Evolutionary conservation across 2,888 invertebrate species (phyloP).

Genomic region (Mimumesa dahlbomi): DNA sequence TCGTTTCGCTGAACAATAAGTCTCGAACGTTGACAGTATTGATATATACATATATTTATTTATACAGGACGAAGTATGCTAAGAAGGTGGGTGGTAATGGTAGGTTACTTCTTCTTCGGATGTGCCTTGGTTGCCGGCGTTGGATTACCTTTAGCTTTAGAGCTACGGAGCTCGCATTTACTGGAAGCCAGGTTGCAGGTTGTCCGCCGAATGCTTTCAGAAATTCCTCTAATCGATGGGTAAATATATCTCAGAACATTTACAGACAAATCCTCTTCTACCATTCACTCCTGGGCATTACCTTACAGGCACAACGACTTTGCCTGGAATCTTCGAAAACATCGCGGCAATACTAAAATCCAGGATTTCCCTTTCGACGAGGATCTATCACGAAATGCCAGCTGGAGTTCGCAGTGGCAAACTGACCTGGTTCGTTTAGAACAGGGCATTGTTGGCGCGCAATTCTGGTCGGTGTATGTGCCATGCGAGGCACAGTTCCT

Average conservation of each 20-base stretch:
- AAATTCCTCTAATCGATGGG: conserved; percentile 83
- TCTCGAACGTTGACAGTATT: not conserved
- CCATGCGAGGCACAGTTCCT: conserved; percentile 85
- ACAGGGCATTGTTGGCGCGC: conserved; percentile 81
- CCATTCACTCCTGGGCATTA: not conserved
- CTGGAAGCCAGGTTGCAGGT: conserved; percentile 83
- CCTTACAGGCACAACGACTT: conserved; percentile 79
- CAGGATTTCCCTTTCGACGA: conserved; percentile 79
- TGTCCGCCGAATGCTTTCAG: conserved; percentile 82
- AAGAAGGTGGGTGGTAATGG: conserved; percentile 74
- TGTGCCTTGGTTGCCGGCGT: conserved; percentile 79
- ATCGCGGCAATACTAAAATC: conserved; percentile 76
- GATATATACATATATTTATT: not conserved
- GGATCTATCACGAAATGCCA: conserved; percentile 75
- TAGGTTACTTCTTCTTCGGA: conserved; percentile 75
- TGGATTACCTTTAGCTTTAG: conserved; percentile 82
- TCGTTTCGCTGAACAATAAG: too few relatives aligned
- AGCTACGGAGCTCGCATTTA: conserved; percentile 82
- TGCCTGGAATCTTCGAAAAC: conserved; percentile 79
- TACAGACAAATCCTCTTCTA: not conserved
- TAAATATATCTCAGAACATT: conserved; percentile 63
- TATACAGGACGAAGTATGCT: conserved; percentile 63
- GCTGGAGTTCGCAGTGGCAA: conserved; percentile 79
- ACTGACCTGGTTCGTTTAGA: conserved; percentile 81
- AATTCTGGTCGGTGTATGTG: conserved; percentile 81